Evolutionary conservation across 2,888 invertebrate species (phyloP).

Genomic region (Ochlodes sylvanus): DNA sequence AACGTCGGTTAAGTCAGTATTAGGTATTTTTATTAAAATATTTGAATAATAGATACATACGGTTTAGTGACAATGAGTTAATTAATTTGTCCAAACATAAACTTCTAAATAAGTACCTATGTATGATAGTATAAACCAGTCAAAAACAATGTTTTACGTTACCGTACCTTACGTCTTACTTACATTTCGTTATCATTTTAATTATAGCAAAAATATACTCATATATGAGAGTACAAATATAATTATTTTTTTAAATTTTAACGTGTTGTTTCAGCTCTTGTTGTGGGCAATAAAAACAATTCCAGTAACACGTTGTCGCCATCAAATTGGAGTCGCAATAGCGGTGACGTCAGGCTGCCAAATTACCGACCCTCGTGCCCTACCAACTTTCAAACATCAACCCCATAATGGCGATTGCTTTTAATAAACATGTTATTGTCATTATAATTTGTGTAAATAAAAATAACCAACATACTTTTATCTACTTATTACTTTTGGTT

Average conservation of each 20-base stretch:
- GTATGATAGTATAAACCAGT: no score
- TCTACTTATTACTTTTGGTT: no score
- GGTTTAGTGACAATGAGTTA: no score
- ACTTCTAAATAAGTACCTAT: no score
- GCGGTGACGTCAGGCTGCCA: slow-evolving; percentile 60
- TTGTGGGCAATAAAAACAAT: slow-evolving; percentile 58
- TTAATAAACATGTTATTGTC: slow-evolving; percentile 36
- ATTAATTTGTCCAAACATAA: no score
- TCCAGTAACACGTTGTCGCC: slow-evolving; percentile 56
- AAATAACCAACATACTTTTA: neutral
- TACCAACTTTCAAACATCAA: slow-evolving; percentile 29
- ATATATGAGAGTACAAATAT: neutral
- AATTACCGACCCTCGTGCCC: slow-evolving; percentile 52
- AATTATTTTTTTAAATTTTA: slow-evolving; percentile 10
- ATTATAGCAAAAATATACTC: no score
- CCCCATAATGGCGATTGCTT: slow-evolving; percentile 31
- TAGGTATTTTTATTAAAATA: no score
- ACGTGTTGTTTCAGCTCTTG: slow-evolving; percentile 27
- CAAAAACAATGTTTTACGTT: no score
- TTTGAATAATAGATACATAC: no score
- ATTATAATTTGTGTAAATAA: slow-evolving; percentile 19
- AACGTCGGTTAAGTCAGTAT: no score
- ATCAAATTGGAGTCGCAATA: slow-evolving; percentile 62
- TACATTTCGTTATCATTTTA: no score
- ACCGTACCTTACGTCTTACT: no score